These are phyloP conservation scores for Pandion haliaetus DNA, from an alignment of 2,113 vertebrate genomes.

Conservation along the genomic window DNA sequence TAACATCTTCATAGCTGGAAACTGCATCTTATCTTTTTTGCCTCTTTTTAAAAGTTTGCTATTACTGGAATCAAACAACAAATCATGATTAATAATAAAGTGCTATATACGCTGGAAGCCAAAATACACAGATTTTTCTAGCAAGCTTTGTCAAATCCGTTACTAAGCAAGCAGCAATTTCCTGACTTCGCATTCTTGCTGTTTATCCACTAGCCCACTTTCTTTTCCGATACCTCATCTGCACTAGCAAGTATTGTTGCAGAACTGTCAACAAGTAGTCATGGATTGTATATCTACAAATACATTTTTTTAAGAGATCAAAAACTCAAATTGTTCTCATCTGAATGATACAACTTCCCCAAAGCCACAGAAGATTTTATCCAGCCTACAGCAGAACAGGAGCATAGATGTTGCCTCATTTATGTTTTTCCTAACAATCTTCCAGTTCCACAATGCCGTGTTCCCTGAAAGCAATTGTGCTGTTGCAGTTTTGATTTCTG, in stretches of 20 bases:
- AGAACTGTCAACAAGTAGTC: neutral
- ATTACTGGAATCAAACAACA: neutral
- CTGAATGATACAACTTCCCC: neutral
- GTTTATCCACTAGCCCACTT: neutral
- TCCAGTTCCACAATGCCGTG: neutral
- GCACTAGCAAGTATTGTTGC: neutral
- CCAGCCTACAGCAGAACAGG: neutral
- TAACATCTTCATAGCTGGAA: neutral
- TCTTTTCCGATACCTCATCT: neutral
- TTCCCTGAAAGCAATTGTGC: neutral
- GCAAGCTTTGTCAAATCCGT: neutral
- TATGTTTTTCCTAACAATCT: neutral
- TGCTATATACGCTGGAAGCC: neutral
- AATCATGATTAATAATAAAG: neutral
- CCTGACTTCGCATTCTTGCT: neutral
- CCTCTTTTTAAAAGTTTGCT: neutral
- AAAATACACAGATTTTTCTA: conserved; percentile 10
- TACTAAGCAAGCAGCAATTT: neutral
- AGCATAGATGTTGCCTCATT: neutral
- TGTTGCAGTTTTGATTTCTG: neutral
- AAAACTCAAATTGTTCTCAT: neutral
- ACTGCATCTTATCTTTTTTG: neutral
- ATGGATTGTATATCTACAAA: neutral
- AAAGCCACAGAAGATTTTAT: neutral
- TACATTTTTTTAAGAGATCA: neutral